A percentile compares a stretch with the other conserved stretches of the same genome.
Conservation (phyloP, 2,888 invertebrate genomes). For the Chrysolina americana region DNA sequence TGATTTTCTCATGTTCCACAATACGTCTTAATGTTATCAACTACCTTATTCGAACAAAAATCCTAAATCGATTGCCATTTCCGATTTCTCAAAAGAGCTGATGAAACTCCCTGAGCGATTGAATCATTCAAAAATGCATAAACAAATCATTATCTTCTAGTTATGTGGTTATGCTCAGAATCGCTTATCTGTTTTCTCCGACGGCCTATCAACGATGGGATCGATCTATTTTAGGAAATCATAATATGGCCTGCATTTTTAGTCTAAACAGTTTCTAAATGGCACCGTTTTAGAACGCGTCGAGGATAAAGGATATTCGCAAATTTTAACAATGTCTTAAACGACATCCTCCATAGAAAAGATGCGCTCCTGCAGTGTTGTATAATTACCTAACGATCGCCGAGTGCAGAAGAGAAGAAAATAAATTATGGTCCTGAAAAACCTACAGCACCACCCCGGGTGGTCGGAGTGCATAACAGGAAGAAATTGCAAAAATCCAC, state of each 20-base stretch:
- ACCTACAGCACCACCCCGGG: no score
- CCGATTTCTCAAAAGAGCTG: slow-evolving; percentile 41
- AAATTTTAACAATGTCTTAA: no score
- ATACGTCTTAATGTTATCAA: not conserved
- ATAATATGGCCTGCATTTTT: not conserved
- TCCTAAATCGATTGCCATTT: not conserved
- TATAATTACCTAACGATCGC: no score
- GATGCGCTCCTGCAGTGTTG: no score
- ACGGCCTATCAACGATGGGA: not conserved
- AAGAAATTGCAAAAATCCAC: no score
- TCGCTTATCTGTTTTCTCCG: slow-evolving; percentile 15
- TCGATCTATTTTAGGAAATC: not conserved
- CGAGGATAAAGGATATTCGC: no score
- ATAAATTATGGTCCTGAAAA: no score
- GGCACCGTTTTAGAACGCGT: no score
- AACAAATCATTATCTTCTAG: slow-evolving; percentile 8
- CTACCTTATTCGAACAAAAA: not conserved
- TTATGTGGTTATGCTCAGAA: slow-evolving; percentile 35
- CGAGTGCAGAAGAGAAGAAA: no score
- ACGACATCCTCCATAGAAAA: no score
- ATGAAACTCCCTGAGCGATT: slow-evolving; percentile 45
- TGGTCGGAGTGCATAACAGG: no score
- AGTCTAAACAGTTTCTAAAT: no score
- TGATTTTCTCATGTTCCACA: not conserved
- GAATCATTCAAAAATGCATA: slow-evolving; percentile 38